Base-by-base conservation (phyloP, 2,888 invertebrate species). In the Dastarcus helophoroides region DNA sequence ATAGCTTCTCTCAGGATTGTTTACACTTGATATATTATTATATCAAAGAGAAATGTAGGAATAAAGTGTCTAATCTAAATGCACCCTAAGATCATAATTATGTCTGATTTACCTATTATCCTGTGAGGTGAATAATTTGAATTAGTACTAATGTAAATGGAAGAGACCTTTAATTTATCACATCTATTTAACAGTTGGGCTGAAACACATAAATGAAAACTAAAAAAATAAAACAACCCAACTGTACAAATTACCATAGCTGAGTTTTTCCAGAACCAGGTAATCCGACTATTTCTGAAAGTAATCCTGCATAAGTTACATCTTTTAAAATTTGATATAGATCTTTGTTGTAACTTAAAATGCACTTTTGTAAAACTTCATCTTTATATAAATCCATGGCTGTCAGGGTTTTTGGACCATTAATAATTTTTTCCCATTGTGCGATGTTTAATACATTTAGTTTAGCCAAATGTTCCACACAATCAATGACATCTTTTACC, bases 401-500 rank as follows among this genome's bases (percentile, higher is more conserved):
- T 6, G 19, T 19, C 7, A 19, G 6, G n/a, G 19, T 19, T 29
- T 24, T 9, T 9, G 33, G 33, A 11, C 17, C n/a, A 24, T 14
- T 17, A 13, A 25, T 33, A 6, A 33, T 14, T 13, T 24, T 24
- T 14, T 21, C 22, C 4, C 28, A 10, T 12, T 29, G 6, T n/a
- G n/a, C n/a, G n/a, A n/a, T n/a, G n/a, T n/a, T n/a, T n/a, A n/a
- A n/a, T n/a, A n/a, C n/a, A n/a, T n/a, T n/a, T n/a, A n/a, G n/a
- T 12, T 13, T 4, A n/a, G 6, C 7, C 19, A 19, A n/a, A 7
- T 6, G 6, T 19, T 19, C 19, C 19, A 19, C 19, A 19, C 19
- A 6, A 19, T 19, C 19, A 7, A 19, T 6, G n/a, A n/a, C 19
- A 19, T 19, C 19, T 19, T 19, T 19, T n/a, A 19, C 19, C 6